Percentiles rank a stretch among this genome's conserved stretches.
Conservation (phyloP, 1,140 invertebrate genomes). For the Scaptomyza pallida region DNA sequence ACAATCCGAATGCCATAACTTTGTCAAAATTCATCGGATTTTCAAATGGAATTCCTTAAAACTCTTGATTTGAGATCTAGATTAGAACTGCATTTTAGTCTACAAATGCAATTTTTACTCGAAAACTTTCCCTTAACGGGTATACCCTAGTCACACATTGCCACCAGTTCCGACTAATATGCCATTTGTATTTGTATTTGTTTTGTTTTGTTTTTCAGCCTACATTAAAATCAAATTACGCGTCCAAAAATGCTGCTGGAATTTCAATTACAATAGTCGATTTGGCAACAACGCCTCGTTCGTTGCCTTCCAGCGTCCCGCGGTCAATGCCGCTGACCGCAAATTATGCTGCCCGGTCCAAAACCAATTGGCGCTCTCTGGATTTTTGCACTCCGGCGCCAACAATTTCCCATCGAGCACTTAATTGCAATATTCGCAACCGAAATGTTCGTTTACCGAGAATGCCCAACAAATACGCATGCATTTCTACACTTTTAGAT, state of each 20-base stretch:
- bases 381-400: neutral
- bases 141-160: neutral
- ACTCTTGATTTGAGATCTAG: too few relatives aligned
- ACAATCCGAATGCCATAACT: too few relatives aligned
- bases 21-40: too few relatives aligned
- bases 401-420: constrained; percentile 16
- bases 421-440: constrained; percentile 15
- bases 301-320: neutral
- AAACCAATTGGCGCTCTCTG: constrained; percentile 11
- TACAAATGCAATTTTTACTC: neutral
- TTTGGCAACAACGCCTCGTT: constrained; percentile 9
- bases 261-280: constrained; percentile 68
- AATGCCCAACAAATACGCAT: constrained; percentile 4
- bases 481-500: neutral
- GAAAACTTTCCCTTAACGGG: neutral
- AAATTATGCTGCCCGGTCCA: constrained; percentile 15
- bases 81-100: too few relatives aligned
- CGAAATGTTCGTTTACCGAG: neutral
- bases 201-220: constrained; percentile 20
- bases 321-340: constrained; percentile 9
- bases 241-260: constrained; percentile 55
- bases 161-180: neutral
- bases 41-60: too few relatives aligned
- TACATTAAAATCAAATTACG: constrained; percentile 69
- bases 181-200: neutral